These are phyloP conservation scores for Nycticebus coucang DNA, from an alignment of 2,113 vertebrate genomes.

Conservation along the genomic window DNA sequence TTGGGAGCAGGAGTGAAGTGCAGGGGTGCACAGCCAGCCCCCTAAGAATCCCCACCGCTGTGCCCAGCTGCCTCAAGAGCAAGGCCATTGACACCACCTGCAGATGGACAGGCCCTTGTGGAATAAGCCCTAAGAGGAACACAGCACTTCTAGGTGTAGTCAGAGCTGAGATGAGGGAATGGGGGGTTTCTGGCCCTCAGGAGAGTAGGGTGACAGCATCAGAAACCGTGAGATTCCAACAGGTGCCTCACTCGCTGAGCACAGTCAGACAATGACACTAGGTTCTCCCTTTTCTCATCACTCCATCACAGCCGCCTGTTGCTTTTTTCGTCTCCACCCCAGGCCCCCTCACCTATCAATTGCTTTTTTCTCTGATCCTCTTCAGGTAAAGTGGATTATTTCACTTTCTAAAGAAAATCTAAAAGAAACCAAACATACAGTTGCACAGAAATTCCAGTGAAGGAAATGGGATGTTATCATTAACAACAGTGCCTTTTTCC, in stretches of 20 bases:
- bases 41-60: neutral
- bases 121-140: neutral
- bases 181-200: neutral
- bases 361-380: neutral
- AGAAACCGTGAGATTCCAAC: neutral
- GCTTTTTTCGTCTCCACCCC: neutral
- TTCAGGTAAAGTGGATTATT: neutral
- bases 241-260: fast-evolving
- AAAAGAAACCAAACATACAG: neutral
- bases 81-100: neutral
- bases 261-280: fast-evolving
- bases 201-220: neutral
- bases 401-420: neutral
- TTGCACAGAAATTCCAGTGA: neutral
- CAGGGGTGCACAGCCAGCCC: fast-evolving
- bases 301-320: neutral
- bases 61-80: neutral
- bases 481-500: neutral
- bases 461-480: neutral
- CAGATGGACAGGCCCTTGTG: neutral
- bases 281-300: neutral
- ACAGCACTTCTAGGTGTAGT: neutral
- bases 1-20: neutral
- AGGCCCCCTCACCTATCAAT: neutral
- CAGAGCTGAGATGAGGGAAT: neutral